These are phyloP conservation scores for Ptychoptera contaminata DNA, from an alignment of 2,888 invertebrate species.

Conservation along the genomic window DNA sequence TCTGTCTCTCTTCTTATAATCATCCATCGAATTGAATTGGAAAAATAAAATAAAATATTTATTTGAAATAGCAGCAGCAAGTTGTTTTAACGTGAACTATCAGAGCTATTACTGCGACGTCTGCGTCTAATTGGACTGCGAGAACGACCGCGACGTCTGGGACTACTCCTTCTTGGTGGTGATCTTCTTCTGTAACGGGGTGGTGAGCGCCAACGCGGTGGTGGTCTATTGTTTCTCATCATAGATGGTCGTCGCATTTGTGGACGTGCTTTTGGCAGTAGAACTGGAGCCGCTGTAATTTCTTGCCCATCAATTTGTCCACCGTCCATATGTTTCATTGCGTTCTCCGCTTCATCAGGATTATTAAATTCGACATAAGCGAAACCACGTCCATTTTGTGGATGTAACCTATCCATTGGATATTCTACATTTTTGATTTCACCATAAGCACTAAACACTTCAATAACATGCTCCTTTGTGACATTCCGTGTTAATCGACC, in stretches of 20 bases:
- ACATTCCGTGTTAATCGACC: slow-evolving; percentile 87
- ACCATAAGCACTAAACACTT: slow-evolving; percentile 84
- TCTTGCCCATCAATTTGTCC: slow-evolving; percentile 95
- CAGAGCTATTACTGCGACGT: slow-evolving; percentile 29
- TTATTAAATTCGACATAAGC: slow-evolving; percentile 91
- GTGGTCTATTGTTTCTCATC: slow-evolving; percentile 16
- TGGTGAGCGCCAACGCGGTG: slow-evolving; percentile 29
- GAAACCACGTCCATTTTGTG: slow-evolving; percentile 77
- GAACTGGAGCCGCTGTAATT: slow-evolving; percentile 86
- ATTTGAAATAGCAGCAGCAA: background rate
- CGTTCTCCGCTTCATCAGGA: slow-evolving; percentile 92
- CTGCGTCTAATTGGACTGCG: slow-evolving; percentile 29
- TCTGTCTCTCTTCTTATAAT: background rate
- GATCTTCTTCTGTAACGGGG: slow-evolving; percentile 24
- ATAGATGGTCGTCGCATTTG: slow-evolving; percentile 24
- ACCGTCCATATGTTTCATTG: slow-evolving; percentile 99
- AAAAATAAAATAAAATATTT: background rate
- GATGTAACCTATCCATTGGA: slow-evolving; percentile 74
- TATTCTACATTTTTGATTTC: slow-evolving; percentile 79
- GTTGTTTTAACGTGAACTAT: slow-evolving; percentile 20
- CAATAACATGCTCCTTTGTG: slow-evolving; percentile 73
- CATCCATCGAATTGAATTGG: too few relatives aligned
- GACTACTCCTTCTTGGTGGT: slow-evolving; percentile 20
- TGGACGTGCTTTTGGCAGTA: slow-evolving; percentile 46
- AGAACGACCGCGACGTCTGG: slow-evolving; percentile 28